Evolutionary conservation across 2,113 vertebrate genomes (phyloP).

Genomic region (Triplophysa siluroides): DNA sequence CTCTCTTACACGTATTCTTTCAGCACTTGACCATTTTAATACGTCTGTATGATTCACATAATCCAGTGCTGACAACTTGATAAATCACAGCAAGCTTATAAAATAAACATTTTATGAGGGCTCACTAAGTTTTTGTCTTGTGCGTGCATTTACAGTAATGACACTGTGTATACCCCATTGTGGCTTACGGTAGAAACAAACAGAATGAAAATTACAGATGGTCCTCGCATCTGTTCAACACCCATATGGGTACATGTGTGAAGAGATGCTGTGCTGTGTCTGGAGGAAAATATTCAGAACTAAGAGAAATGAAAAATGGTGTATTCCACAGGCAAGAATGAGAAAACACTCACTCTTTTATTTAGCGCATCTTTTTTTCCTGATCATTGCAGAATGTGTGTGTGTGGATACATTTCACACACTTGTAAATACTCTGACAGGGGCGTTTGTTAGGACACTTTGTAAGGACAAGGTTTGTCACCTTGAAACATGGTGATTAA

Average conservation of each 20-base stretch:
- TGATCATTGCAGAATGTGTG: conserved; percentile 14
- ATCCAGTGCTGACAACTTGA: background rate
- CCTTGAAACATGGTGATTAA: conserved; percentile 21
- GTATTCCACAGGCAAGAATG: background rate
- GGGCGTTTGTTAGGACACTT: conserved; percentile 24
- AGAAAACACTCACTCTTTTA: background rate
- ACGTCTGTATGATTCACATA: background rate
- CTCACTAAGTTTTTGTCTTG: conserved; percentile 55
- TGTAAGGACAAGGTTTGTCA: conserved; percentile 29
- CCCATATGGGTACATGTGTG: conserved; percentile 37
- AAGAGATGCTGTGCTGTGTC: conserved; percentile 38
- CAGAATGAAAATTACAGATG: conserved; percentile 63
- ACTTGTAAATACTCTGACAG: conserved; percentile 16
- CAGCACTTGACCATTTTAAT: conserved; percentile 1
- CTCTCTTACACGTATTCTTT: conserved; percentile 3
- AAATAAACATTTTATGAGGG: background rate
- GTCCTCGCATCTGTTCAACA: conserved; percentile 55
- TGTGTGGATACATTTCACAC: conserved; percentile 5
- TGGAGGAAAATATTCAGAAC: conserved; percentile 1
- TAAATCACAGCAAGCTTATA: background rate
- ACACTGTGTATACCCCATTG: conserved; percentile 56
- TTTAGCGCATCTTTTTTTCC: background rate
- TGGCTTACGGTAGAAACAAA: conserved; percentile 63
- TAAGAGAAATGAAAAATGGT: background rate
- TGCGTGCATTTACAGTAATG: conserved; percentile 60